These are phyloP conservation scores for cattle (Bos taurus) DNA, from an alignment of 2,113 vertebrate species.

Conservation along the genomic window DNA sequence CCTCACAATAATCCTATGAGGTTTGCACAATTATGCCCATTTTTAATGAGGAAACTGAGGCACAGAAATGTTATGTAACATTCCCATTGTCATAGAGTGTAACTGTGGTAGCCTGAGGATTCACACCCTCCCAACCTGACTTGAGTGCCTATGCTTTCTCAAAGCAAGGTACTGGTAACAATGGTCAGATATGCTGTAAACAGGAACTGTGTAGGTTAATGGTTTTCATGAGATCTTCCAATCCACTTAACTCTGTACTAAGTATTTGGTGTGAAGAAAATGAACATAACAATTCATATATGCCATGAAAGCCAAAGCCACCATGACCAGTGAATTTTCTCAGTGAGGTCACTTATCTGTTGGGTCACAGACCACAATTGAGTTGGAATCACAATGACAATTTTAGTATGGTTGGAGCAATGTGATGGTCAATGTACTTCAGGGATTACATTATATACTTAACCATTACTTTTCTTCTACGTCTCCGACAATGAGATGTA, in stretches of 20 bases:
- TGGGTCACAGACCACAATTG: not conserved
- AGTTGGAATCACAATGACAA: not conserved
- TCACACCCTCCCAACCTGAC: not conserved
- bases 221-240: not conserved
- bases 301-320: not conserved
- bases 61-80: not conserved
- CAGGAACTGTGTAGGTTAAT: not conserved
- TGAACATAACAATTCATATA: not conserved
- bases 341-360: not conserved
- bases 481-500: not conserved
- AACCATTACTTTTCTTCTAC: not conserved
- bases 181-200: not conserved
- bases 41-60: not conserved
- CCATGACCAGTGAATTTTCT: not conserved
- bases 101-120: not conserved
- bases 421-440: not conserved
- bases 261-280: not conserved
- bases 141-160: not conserved
- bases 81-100: not conserved
- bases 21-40: not conserved
- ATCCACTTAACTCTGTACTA: not conserved
- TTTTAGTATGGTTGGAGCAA: not conserved
- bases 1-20: not conserved
- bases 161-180: not conserved
- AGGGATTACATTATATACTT: not conserved